A percentile compares a stretch with the other conserved stretches of the same genome.
Evolutionary conservation across 2,113 vertebrate genomes (phyloP).

Genomic region (Psilopsiagon aurifrons): DNA sequence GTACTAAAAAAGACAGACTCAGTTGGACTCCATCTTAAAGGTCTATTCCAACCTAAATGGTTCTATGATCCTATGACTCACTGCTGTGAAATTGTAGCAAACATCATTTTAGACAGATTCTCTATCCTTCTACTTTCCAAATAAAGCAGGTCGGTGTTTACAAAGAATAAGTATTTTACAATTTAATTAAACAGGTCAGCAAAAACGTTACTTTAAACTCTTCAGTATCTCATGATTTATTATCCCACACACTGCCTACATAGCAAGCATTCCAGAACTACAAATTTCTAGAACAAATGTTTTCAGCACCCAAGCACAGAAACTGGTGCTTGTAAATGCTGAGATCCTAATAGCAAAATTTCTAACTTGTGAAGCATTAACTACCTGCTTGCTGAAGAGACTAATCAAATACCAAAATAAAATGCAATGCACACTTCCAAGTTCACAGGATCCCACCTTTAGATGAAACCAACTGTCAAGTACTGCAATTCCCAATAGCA

Average conservation of each 20-base stretch:
- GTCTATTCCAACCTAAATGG: background rate
- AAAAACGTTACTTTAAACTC: conserved; percentile 21
- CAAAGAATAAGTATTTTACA: background rate
- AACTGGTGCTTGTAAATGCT: background rate
- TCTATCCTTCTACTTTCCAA: background rate
- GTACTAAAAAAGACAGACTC: background rate
- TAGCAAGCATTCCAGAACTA: conserved; percentile 18
- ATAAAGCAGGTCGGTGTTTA: background rate
- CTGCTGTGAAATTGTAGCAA: background rate
- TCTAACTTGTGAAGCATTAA: background rate
- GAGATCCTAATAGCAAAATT: background rate
- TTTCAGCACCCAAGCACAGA: background rate
- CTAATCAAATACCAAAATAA: background rate
- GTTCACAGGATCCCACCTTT: background rate
- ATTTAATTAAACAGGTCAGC: conserved; percentile 3
- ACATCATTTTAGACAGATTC: background rate
- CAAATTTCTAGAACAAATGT: conserved; percentile 7
- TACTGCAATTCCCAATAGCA: background rate
- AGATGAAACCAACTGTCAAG: background rate
- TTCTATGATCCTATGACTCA: background rate
- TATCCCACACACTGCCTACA: conserved; percentile 47
- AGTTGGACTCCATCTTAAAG: fast-evolving
- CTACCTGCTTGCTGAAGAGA: background rate
- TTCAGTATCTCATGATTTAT: background rate
- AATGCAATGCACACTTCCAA: background rate